These are phyloP conservation scores for Nycteola revayana DNA, from an alignment of 2,888 invertebrate species.

Conservation along the genomic window DNA sequence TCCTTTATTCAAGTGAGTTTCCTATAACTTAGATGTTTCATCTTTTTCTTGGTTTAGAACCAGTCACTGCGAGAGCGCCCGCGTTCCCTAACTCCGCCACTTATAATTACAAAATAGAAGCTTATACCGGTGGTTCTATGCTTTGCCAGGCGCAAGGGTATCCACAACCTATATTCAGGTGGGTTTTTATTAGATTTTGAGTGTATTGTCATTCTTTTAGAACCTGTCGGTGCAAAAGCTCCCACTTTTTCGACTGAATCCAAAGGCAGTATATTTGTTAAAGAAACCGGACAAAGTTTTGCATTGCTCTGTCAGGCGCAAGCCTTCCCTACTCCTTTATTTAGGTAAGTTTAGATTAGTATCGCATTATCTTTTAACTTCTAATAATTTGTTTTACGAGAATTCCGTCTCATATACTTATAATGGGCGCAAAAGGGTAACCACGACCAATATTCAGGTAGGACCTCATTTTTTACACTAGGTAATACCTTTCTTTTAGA, in stretches of 20 bases:
- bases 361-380: constrained; percentile 47
- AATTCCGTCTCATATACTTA: constrained; percentile 38
- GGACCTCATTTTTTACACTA: constrained; percentile 37
- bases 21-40: constrained; percentile 21
- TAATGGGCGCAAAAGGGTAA: constrained; percentile 21
- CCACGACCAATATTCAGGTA: constrained; percentile 83
- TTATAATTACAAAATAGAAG: constrained; percentile 71
- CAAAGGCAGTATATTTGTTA: constrained; percentile 84
- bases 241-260: constrained; percentile 84
- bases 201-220: constrained; percentile 56
- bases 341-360: constrained; percentile 78
- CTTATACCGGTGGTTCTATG: constrained; percentile 66
- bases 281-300: constrained; percentile 79
- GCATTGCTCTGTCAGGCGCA: constrained; percentile 84
- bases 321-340: constrained; percentile 84
- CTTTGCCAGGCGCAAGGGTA: constrained; percentile 82
- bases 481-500: constrained; percentile 65
- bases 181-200: constrained; percentile 40
- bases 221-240: constrained; percentile 84
- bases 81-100: constrained; percentile 76
- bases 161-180: constrained; percentile 87
- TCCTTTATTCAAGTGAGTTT: constrained; percentile 85
- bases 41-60: constrained; percentile 64
- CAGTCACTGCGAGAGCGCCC: constrained; percentile 73
- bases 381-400: too few relatives aligned